Percentiles rank a stretch among this genome's conserved stretches.
phyloP scores from a whole-genome alignment of 2,113 vertebrate genomes.

The Neomonachus schauinslandi region DNA sequence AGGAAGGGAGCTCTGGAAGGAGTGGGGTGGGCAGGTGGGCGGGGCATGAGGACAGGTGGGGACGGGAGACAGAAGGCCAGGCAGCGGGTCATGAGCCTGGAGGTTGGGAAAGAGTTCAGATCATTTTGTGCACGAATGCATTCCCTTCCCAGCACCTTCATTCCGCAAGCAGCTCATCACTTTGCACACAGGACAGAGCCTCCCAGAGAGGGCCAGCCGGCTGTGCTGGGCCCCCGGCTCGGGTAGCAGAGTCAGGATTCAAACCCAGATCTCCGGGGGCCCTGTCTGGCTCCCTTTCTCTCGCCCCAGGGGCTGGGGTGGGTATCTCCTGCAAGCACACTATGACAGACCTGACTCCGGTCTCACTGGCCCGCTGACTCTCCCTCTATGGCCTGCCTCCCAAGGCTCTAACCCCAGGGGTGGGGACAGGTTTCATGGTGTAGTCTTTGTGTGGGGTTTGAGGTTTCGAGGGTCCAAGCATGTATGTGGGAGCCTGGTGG shows the following conservation, averaged over 20 bases:
- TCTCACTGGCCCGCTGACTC: too few species aligned
- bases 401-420: not conserved
- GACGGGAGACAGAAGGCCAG: not conserved
- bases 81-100: rapidly evolving
- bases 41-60: conserved; percentile 54
- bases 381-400: not conserved
- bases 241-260: not conserved
- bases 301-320: not conserved
- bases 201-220: not conserved
- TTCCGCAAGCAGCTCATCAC: not conserved
- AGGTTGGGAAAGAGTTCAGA: not conserved
- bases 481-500: not conserved
- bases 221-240: not conserved
- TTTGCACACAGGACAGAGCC: not conserved
- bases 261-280: not conserved
- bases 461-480: not conserved
- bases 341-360: too few species aligned
- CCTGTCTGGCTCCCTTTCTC: not conserved
- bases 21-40: conserved; percentile 25
- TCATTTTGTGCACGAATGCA: rapidly evolving
- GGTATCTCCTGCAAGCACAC: not conserved
- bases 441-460: not conserved
- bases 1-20: too few species aligned
- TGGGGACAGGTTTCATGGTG: not conserved
- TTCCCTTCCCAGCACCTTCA: not conserved